Conservation (phyloP, 1,140 invertebrate genomes). For the Berghia stephanieae region DNA sequence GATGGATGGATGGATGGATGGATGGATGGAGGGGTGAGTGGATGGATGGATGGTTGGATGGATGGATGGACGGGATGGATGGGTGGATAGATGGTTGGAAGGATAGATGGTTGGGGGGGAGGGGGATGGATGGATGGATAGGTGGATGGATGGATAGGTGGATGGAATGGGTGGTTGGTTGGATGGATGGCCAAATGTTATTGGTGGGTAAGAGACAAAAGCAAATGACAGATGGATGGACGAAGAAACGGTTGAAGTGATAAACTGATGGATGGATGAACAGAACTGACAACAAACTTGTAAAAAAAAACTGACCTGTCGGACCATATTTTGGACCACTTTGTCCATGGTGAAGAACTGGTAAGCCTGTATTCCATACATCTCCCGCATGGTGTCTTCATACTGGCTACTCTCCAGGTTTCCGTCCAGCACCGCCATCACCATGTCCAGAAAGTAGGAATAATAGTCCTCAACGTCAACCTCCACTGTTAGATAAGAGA, state of each 20-base stretch:
- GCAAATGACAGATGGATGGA: not conserved
- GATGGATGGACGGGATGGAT: too few relatives aligned
- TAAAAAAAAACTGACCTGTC: conserved; percentile 70
- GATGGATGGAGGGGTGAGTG: too few relatives aligned
- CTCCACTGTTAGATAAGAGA: conserved; percentile 69
- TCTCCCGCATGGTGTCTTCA: conserved; percentile 93
- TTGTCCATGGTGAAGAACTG: conserved; percentile 93
- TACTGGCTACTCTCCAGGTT: conserved; percentile 91
- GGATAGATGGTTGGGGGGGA: too few relatives aligned
- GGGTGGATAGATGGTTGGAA: too few relatives aligned
- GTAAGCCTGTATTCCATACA: conserved; percentile 98
- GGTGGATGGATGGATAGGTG: too few relatives aligned
- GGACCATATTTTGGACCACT: conserved; percentile 88
- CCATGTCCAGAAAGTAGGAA: conserved; percentile 88
- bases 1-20: too few relatives aligned
- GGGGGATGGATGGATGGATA: too few relatives aligned
- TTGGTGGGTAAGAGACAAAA: not conserved
- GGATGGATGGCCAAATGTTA: too few relatives aligned
- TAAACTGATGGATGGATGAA: not conserved
- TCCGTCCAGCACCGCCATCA: conserved; percentile 94
- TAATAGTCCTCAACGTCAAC: conserved; percentile 87
- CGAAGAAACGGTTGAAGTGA: not conserved
- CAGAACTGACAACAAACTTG: not conserved
- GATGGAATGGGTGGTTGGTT: too few relatives aligned
- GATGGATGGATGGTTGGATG: too few relatives aligned